A percentile compares a stretch with the other conserved stretches of the same genome.
Conservation (phyloP, 2,888 invertebrate genomes). For the Alentia gelatinosa region DNA sequence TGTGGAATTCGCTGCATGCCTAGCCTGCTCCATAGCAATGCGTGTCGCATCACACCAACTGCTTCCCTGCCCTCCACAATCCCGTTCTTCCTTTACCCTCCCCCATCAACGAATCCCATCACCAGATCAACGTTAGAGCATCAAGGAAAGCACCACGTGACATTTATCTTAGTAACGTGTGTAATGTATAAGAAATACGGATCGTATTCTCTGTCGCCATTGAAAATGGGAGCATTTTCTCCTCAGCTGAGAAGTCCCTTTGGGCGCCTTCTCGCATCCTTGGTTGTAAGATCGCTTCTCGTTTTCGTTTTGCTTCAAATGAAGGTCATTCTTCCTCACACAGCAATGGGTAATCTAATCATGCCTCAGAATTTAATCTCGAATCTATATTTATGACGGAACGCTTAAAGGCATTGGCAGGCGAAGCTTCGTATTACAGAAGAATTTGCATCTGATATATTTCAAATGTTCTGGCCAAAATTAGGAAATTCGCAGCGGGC, state of each 20-base stretch:
- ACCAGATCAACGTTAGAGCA: background rate
- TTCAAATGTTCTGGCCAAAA: conserved; percentile 1
- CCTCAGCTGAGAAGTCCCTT: background rate
- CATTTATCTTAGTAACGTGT: too few species aligned
- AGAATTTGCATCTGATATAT: conserved; percentile 29
- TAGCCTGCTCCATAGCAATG: background rate
- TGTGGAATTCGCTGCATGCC: background rate
- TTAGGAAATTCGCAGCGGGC: background rate
- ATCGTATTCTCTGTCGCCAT: background rate
- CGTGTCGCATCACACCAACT: background rate
- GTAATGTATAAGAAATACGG: too few species aligned
- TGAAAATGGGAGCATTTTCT: background rate
- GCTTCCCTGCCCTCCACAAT: background rate
- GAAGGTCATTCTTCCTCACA: background rate
- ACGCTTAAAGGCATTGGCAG: background rate
- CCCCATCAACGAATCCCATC: too few species aligned
- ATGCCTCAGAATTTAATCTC: conserved; percentile 36
- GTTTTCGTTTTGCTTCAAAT: background rate
- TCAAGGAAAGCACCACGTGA: too few species aligned
- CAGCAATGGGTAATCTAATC: background rate
- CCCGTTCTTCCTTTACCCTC: too few species aligned
- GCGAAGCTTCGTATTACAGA: background rate
- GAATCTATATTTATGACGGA: conserved; percentile 38
- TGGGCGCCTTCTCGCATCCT: background rate
- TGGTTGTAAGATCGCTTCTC: background rate